A percentile compares a stretch with the other conserved stretches of the same genome.
These are phyloP conservation scores for Orientallactaga bullata DNA, from an alignment of 2,113 vertebrate species.

Conservation along the genomic window DNA sequence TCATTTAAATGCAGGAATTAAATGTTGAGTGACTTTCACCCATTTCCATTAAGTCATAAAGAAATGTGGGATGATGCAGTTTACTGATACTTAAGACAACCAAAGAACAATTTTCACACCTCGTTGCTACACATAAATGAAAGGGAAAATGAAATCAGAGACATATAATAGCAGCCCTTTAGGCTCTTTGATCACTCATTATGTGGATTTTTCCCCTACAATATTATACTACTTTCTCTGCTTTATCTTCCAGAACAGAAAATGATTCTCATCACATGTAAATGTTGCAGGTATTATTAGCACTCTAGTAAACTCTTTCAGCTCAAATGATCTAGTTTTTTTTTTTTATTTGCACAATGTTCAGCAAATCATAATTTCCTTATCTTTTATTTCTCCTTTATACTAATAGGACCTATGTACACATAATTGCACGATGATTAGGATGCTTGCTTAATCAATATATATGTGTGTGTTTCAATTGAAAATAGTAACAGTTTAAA, in stretches of 20 bases:
- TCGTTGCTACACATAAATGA: constrained; percentile 79
- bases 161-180: constrained; percentile 53
- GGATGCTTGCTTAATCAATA: constrained; percentile 9
- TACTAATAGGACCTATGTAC: background rate
- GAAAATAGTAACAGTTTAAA: background rate
- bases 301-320: constrained; percentile 40
- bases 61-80: constrained; percentile 42
- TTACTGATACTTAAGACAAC: constrained; percentile 70
- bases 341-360: background rate
- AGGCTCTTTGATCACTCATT: constrained; percentile 71
- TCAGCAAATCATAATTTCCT: constrained; percentile 46
- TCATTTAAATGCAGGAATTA: constrained; percentile 69
- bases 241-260: constrained; percentile 71
- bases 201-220: constrained; percentile 42
- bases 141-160: constrained; percentile 72
- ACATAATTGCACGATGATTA: background rate
- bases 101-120: constrained; percentile 78
- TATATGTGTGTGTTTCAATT: background rate
- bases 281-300: constrained; percentile 66
- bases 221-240: constrained; percentile 56
- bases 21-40: constrained; percentile 61
- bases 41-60: constrained; percentile 71
- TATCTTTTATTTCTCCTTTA: constrained; percentile 26
- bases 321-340: constrained; percentile 27
- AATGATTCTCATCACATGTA: constrained; percentile 66